A percentile compares a stretch with the other conserved stretches of the same genome.
Evolutionary conservation across 2,113 vertebrate species (phyloP).

Genomic region (Ancistrus triradiatus): DNA sequence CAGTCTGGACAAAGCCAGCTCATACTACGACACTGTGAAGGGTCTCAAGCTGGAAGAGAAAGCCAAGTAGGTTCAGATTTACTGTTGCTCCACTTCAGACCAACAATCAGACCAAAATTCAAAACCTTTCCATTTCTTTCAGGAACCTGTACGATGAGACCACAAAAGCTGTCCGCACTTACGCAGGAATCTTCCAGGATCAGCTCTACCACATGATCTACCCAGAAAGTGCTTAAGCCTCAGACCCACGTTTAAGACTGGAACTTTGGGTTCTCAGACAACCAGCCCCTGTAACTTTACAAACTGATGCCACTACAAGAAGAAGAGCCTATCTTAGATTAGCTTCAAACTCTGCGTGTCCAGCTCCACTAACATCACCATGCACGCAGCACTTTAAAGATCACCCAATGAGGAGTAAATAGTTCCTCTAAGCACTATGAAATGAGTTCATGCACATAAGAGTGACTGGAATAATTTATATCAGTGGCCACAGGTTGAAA

Average conservation of each 20-base stretch:
- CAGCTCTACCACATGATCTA: slow-evolving; percentile 62
- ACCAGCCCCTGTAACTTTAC: background rate
- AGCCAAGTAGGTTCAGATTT: slow-evolving; percentile 54
- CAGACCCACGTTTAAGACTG: background rate
- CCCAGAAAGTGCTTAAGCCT: slow-evolving; percentile 34
- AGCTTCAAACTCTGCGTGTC: no score
- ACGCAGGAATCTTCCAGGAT: slow-evolving; percentile 55
- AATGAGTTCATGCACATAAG: no score
- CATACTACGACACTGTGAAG: slow-evolving; percentile 54
- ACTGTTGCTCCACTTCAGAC: background rate
- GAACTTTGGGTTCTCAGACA: no score
- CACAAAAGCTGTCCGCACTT: slow-evolving; percentile 51
- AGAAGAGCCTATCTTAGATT: background rate
- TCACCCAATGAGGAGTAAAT: no score
- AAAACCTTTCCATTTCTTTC: slow-evolving; percentile 7
- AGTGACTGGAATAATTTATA: background rate
- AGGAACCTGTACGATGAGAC: slow-evolving; percentile 63
- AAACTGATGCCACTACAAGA: background rate
- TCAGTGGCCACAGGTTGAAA: background rate
- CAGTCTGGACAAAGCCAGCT: slow-evolving; percentile 35
- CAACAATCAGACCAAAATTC: no score
- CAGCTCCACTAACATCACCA: background rate
- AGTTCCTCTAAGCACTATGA: no score
- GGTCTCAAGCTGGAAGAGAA: slow-evolving; percentile 62
- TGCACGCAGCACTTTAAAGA: background rate